phyloP scores from a whole-genome alignment of 2,113 vertebrate genomes.

The Ibidorhyncha struthersii region DNA sequence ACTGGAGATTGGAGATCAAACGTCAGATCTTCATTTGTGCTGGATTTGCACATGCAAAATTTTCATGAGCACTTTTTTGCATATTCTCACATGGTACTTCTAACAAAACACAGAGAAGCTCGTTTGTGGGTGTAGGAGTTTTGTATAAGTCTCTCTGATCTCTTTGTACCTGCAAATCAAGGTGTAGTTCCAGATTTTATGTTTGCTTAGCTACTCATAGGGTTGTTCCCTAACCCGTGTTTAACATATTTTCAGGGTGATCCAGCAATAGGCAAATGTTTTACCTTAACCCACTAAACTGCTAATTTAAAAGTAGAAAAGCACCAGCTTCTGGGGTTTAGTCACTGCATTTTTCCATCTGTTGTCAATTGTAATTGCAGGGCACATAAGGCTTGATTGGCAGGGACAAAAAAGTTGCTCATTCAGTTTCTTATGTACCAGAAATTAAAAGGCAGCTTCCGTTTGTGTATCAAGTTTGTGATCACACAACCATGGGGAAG shows the following conservation, averaged over 20 bases:
- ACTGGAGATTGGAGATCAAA: neutral
- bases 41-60: neutral
- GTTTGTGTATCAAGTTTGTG: neutral
- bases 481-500: neutral
- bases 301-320: neutral
- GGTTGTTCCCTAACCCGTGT: neutral
- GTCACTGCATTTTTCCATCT: neutral
- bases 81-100: neutral
- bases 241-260: neutral
- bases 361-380: neutral
- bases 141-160: neutral
- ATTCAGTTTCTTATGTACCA: neutral
- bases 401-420: neutral
- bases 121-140: neutral
- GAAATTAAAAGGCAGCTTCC: neutral
- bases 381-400: neutral
- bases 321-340: neutral
- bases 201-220: neutral
- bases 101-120: neutral
- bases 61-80: neutral
- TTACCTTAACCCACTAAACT: neutral
- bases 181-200: neutral
- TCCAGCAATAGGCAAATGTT: slow-evolving; percentile 1
- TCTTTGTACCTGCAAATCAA: neutral
- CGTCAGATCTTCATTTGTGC: neutral